Conservation (phyloP, 2,888 invertebrate species). For the Synanthedon tipuliformis region DNA sequence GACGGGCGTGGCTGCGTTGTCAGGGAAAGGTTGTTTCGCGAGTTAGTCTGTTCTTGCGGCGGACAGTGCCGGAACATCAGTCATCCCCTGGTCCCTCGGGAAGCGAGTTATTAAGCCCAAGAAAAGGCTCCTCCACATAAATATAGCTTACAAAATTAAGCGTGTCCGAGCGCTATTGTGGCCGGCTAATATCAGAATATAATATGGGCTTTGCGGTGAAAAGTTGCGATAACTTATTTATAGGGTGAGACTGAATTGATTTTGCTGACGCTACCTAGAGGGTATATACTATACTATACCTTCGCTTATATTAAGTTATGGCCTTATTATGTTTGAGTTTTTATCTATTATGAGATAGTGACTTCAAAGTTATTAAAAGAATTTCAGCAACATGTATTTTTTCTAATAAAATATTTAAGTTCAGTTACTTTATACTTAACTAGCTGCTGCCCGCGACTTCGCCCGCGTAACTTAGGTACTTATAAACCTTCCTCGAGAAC, state of each 20-base stretch:
- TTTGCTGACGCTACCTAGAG: not conserved
- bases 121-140: conserved; percentile 20
- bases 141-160: conserved; percentile 26
- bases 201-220: conserved; percentile 5
- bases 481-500: too few species aligned
- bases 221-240: conserved; percentile 2
- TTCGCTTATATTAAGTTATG: too few species aligned
- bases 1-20: conserved; percentile 5
- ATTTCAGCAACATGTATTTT: too few species aligned
- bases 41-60: conserved; percentile 1
- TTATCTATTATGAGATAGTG: too few species aligned
- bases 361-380: too few species aligned
- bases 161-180: conserved; percentile 11
- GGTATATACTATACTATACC: too few species aligned
- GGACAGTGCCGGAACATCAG: conserved; percentile 10
- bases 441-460: too few species aligned
- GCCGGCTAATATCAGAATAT: conserved; percentile 1
- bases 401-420: too few species aligned
- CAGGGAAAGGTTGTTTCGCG: conserved; percentile 10
- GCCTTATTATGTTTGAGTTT: too few species aligned
- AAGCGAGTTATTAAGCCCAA: conserved; percentile 28
- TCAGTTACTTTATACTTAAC: too few species aligned
- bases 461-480: too few species aligned
- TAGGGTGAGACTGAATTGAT: not conserved
- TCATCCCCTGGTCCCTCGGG: conserved; percentile 14